Evolutionary conservation across 2,113 vertebrate genomes (phyloP).

Genomic region (Toxotes jaculatrix): DNA sequence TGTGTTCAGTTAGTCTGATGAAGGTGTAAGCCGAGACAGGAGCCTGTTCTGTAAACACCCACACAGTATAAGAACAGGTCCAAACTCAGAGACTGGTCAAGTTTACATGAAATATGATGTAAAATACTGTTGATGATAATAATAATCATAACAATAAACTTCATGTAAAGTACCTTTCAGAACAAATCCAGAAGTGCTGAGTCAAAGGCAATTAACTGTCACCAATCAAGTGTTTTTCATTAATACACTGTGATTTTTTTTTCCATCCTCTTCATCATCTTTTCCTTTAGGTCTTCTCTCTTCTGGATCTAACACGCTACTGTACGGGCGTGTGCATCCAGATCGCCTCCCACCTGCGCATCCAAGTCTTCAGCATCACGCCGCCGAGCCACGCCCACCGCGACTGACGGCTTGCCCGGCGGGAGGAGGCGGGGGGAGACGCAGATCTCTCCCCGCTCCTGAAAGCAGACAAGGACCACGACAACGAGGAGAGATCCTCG

Average conservation of each 20-base stretch:
- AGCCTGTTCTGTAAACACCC: too few relatives aligned
- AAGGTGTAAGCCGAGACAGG: too few relatives aligned
- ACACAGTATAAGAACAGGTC: too few relatives aligned
- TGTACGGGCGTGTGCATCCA: slow-evolving; percentile 93
- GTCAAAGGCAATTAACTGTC: too few relatives aligned
- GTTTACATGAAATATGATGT: too few relatives aligned
- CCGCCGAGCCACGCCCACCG: slow-evolving; percentile 86
- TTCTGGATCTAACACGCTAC: slow-evolving; percentile 92
- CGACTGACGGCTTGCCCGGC: slow-evolving; percentile 92
- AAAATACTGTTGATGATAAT: too few relatives aligned
- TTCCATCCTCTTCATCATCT: background rate
- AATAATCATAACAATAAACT: too few relatives aligned
- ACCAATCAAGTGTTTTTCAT: too few relatives aligned
- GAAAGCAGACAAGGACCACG: slow-evolving; percentile 77
- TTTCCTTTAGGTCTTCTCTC: slow-evolving; percentile 87
- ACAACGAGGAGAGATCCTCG: slow-evolving; percentile 67
- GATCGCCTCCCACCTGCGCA: slow-evolving; percentile 94
- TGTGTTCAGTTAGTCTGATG: too few relatives aligned
- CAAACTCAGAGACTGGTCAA: too few relatives aligned
- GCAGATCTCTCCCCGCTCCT: slow-evolving; percentile 78
- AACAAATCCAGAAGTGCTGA: too few relatives aligned
- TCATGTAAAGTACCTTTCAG: too few relatives aligned
- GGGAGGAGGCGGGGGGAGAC: slow-evolving; percentile 87
- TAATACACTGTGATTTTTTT: background rate
- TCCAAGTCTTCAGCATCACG: slow-evolving; percentile 95